These are phyloP conservation scores for Propsilocerus akamusi DNA, from an alignment of 1,140 invertebrate genomes.

Conservation along the genomic window DNA sequence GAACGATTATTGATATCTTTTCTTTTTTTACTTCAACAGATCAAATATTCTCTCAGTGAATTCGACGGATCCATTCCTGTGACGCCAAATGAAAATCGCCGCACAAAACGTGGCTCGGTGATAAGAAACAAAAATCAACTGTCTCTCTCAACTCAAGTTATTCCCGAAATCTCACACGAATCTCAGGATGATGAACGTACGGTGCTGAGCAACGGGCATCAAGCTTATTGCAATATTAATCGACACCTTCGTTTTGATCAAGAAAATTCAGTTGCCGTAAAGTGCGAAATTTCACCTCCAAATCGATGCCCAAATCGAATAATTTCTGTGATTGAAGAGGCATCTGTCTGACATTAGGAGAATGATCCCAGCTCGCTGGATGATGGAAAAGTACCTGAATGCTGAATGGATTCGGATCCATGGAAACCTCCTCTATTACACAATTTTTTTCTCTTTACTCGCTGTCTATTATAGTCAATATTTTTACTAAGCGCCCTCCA, in stretches of 20 bases:
- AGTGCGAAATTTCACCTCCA: no score
- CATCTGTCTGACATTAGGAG: slow-evolving; percentile 27
- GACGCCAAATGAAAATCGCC: background rate
- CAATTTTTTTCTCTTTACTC: no score
- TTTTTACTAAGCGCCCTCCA: no score
- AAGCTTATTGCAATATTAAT: background rate
- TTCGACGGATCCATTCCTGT: background rate
- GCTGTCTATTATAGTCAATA: no score
- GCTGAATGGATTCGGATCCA: no score
- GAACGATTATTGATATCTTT: no score
- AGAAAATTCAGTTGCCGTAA: no score
- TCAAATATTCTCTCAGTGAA: background rate
- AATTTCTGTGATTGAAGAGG: slow-evolving; percentile 58
- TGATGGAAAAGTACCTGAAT: no score
- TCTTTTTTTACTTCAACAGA: no score
- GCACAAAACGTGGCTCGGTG: background rate
- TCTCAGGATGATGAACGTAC: background rate
- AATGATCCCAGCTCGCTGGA: no score
- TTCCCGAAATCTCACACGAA: background rate
- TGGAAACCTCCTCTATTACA: no score
- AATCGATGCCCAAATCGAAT: slow-evolving; percentile 27
- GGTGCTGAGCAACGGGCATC: background rate
- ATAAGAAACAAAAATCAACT: background rate
- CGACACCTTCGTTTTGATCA: background rate
- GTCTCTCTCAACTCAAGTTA: background rate